Evolutionary conservation across 2,797 vertebrate species (phyloP), one percentile per base, ranked within the genome.

Genomic region (Myripristis jacobus): DNA sequence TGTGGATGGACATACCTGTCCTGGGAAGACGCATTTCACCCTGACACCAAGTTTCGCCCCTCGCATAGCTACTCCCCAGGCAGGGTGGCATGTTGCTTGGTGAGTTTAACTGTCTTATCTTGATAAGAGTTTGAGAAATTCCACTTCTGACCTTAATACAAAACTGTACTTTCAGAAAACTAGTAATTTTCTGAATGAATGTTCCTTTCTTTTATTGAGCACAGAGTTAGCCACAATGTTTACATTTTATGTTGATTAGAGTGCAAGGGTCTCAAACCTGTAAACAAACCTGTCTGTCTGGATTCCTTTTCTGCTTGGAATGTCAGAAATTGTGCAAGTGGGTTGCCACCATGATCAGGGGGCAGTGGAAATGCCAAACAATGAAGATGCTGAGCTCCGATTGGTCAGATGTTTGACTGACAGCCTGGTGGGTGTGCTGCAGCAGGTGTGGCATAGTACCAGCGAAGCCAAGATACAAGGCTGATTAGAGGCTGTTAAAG

Each of bases 241-340:
- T 27, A 6, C 8, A 41, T 11, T 5, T 13, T 11, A 1, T 21
- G 6, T 44, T 47, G 13, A 51, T 27, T 44, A 47, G 25, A 24
- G 29, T 16, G 22, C 1, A 16, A 58, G 43, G 2, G 34, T 61
- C 4, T n/a, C n/a, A n/a, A n/a, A 12, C 5, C 61, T 67, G 53
- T 74, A 66, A 73, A 56, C 59, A 80, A 84, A 84, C 87, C 71
- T 0, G 84, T 38, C 52, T 6, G 55, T 24, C 80, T 5, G 65
- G 78, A 88, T 89, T 87, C 77, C 70, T 66, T 5, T 31, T 29
- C 15, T 11, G 12, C 0, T 6, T 48, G 60, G 60, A 82, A 79
- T 72, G 51, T 6, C 12, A 67, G 41, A 50, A 55, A 54, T 74
- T 80, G 53, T 61, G 16, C 44, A 29, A 10, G 50, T 27, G 18